Base-by-base conservation (phyloP, 2,797 vertebrate species). In the Benthosema pterotum region DNA sequence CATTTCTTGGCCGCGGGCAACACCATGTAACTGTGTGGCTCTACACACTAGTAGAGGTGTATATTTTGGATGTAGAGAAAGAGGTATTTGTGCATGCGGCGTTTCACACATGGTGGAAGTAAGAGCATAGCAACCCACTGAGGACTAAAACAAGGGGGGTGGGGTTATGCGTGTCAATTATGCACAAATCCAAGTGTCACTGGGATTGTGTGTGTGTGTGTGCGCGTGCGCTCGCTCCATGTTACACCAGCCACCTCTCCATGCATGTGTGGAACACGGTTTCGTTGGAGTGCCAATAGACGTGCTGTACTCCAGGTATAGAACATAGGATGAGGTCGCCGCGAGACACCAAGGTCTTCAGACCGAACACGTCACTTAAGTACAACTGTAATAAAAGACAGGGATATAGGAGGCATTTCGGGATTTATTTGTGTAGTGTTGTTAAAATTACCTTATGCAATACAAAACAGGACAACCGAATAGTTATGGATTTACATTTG, bases 241-340 rank as follows among this genome's bases (percentile, higher is more conserved):
- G 72, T 85, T 92, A 96, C 47, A 89, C 90, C 46, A 97, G 94
- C 95, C 95, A 97, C 16, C 93, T 94, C 69, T 94, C 91, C 9
- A 97, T 94, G 75, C 94, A 97, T 28, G 53, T 57, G 46, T 91
- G 89, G 57, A 93, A 97, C 9, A 96, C 94, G 0, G 94, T 96
- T 63, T 93, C 88, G 14, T 96, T 97, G 2, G 94, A 96, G 79
- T 97, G 96, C 96, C 96, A 97, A 67, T 50, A 71, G 0, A 94
- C 79, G 60, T 97, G 96, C 43, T 84, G 42, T 2, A 97, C 91
- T 0, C 92, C 94, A 0, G 94, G 75, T 65, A 95, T 66, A 0
- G 85, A 83, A 47, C 94, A 97, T 53, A 92, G 43, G 65, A 90
- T 83, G 57, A 97, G 84, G 81, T 94, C 93, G 3, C 93, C 94